A percentile compares a stretch with the other conserved stretches of the same genome.
Conservation (phyloP, 2,797 vertebrate species). For the Carduelis carduelis region DNA sequence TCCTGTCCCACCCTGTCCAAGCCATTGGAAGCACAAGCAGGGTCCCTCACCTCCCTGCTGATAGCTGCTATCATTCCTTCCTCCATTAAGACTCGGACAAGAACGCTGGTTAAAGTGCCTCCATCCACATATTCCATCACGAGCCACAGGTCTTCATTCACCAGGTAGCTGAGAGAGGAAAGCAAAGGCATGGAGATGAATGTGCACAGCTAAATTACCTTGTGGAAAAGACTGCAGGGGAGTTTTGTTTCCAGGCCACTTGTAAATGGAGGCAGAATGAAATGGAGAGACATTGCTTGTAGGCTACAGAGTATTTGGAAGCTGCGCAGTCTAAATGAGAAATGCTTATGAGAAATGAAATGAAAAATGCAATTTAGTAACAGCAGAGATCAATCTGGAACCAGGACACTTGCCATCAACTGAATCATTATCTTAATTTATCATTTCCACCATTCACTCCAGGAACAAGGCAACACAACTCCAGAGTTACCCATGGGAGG, state of each 20-base stretch:
- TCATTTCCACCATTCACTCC: background rate
- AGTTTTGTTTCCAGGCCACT: background rate
- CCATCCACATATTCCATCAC: conserved; percentile 98
- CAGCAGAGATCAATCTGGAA: background rate
- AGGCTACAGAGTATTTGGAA: background rate
- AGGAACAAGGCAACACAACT: background rate
- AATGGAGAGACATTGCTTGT: background rate
- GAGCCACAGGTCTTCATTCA: conserved; percentile 95
- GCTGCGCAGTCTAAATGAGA: background rate
- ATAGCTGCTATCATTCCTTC: conserved; percentile 96
- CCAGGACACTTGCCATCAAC: background rate
- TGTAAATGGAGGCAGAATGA: background rate
- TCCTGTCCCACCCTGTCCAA: background rate
- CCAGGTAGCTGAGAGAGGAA: conserved; percentile 84
- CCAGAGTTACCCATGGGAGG: background rate
- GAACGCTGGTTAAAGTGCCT: conserved; percentile 91
- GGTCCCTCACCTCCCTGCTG: conserved; percentile 88
- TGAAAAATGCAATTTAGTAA: background rate
- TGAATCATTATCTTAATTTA: background rate
- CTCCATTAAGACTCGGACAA: conserved; percentile 93
- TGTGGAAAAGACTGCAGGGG: background rate
- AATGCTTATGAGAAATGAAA: background rate
- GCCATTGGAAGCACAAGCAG: fast-evolving
- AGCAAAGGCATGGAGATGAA: background rate
- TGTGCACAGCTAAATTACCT: background rate